Base-by-base conservation (phyloP, 1,140 invertebrate species). In the Drosophila bocqueti region DNA sequence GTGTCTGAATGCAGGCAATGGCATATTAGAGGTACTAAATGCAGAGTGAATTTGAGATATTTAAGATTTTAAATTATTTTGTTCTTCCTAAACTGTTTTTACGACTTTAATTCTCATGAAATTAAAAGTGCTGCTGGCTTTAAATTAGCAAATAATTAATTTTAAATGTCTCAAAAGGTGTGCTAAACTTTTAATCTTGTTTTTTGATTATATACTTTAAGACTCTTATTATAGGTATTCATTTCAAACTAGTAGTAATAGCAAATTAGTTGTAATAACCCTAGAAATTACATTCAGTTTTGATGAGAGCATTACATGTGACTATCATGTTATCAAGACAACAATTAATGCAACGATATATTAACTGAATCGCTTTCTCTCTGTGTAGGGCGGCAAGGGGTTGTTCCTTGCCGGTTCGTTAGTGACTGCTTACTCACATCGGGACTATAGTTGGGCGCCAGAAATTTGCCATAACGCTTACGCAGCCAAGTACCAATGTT, bases 401-500 rank as follows among this genome's bases (percentile, higher is more conserved):
- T 38, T 52, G 58, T 24, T 54, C 38, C 59, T 52, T 45, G 57
- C 65, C 65, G 73, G 67, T 85, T 86, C 79, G 79, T 91, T 91
- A 85, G 85, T 76, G 67, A 64, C 67, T 73, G 81, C 63, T 86
- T 89, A 91, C 92, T 86, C 76, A 96, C 93, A 64, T 95, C 92
- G 8, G 95, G 94, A 76, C 85, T 94, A 82, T 96, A 97, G 21
- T 91, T 82, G n/a, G 92, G 89, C 7, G 94, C 95, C 52, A 96
- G 83, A 84, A 96, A 96, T 49, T 93, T 78, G 40, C 93, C 91
- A 79, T 96, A 96, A 66, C 95, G 93, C 71, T 94, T 79, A 69
- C 96, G 93, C 18, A 96, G 80, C 86, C 93, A 96, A 66, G 94
- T 82, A 36, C 96, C 96, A 77, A 94, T 93, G 79, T 95, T 93